A percentile compares a stretch with the other conserved stretches of the same genome.
Conservation (phyloP, 2,888 invertebrate species). For the Nineta flava region DNA sequence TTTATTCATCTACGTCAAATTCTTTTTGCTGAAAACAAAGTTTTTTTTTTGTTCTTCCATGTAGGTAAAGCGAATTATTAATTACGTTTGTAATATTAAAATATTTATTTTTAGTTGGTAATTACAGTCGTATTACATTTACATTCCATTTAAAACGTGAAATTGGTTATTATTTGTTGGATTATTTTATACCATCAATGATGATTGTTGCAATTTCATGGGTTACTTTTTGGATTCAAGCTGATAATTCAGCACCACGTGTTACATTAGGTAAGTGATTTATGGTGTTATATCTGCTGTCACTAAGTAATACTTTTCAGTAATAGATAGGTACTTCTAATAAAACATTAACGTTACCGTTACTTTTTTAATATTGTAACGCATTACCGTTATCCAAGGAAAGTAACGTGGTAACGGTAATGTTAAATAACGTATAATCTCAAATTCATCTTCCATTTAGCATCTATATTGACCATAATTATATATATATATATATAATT, state of each 20-base stretch:
- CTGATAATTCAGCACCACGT: conserved; percentile 69
- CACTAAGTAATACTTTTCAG: neutral
- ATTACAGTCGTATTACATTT: conserved; percentile 66
- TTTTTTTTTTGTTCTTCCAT: too few relatives aligned
- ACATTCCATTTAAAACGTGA: conserved; percentile 64
- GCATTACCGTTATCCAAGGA: too few relatives aligned
- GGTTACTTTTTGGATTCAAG: conserved; percentile 82
- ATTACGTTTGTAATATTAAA: neutral
- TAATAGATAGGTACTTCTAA: neutral
- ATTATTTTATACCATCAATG: conserved; percentile 77
- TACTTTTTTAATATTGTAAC: too few relatives aligned
- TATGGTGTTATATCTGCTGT: neutral
- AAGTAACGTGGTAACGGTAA: too few relatives aligned
- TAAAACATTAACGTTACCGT: neutral
- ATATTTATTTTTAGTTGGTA: conserved; percentile 46
- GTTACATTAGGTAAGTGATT: conserved; percentile 50
- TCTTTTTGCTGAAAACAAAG: too few relatives aligned
- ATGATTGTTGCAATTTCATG: conserved; percentile 74
- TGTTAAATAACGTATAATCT: too few relatives aligned
- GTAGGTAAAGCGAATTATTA: neutral
- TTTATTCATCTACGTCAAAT: too few relatives aligned
- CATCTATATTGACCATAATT: too few relatives aligned
- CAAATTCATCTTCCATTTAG: too few relatives aligned
- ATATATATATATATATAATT: too few relatives aligned
- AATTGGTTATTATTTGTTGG: conserved; percentile 76